Base-by-base conservation (phyloP, 2,113 vertebrate species). In the Recurvirostra avosetta region DNA sequence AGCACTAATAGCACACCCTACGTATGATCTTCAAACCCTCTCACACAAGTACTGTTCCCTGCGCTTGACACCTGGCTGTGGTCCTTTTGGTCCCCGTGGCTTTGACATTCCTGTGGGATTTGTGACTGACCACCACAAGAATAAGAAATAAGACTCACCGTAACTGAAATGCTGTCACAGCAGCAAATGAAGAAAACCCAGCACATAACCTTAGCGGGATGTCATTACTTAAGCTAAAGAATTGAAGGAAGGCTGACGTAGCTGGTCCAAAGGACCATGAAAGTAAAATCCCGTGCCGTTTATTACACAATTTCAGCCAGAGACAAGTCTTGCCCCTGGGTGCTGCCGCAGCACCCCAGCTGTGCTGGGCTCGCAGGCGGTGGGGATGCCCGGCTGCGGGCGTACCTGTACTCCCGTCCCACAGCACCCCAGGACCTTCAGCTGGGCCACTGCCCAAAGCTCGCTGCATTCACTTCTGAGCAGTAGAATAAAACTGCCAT, bases 171-270 rank as follows among this genome's bases (percentile, higher is more conserved):
- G 5, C 6, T 58, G 83, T 1, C n/a, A 77, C n/a, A 40, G 40
- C 65, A 93, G 36, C 66, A 66, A 86, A 77, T 21, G 2, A 18
- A 63, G 47, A 62, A 49, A 22, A 38, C 10, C 19, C 67, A 88
- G 91, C 58, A 75, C 30, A 76, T 26, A 84, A 72, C 75, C 90
- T 61, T 32, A 85, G 58, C 53, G 59, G 71, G 86, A 94, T 80
- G 77, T n/a, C 86, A 47, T 94, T 92, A 96, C 92, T 91, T 79
- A 73, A 95, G 61, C 25, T 47, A 77, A 92, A 96, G 96, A 96
- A 97, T 90, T 95, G 92, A 85, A 95, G 90, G 92, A 97, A 96
- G 85, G 63, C 73, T 91, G 89, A 94, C 15, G 22, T 25, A 78
- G 93, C 72, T 18, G 19, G 40, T 29, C 40, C 77, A 90, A 80